Evolutionary conservation across 2,797 vertebrate genomes (phyloP).

Genomic region (Chrysolophus pictus): DNA sequence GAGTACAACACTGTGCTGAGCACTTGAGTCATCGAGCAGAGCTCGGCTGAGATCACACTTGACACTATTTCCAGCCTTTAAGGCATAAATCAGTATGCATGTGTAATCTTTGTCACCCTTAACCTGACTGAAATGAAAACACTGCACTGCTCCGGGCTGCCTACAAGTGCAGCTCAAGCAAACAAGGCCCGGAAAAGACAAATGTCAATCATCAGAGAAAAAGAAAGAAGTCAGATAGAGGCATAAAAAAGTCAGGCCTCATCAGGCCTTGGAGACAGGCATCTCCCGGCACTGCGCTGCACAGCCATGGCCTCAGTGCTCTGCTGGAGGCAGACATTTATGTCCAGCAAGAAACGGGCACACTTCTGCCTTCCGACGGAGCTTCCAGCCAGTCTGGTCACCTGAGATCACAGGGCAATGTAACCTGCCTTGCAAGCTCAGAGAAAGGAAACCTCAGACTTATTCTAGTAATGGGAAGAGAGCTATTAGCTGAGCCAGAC

Average conservation of each 20-base stretch:
- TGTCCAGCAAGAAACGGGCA: not conserved
- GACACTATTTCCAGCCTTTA: slow-evolving; percentile 64
- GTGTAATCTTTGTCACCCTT: slow-evolving; percentile 72
- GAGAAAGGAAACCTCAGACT: not conserved
- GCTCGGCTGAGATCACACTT: slow-evolving; percentile 73
- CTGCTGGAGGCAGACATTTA: not conserved
- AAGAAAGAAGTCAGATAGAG: not conserved
- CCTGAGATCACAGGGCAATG: not conserved
- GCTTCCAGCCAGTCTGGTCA: not conserved
- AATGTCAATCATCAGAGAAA: slow-evolving; percentile 58
- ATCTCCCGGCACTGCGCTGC: fast-evolving
- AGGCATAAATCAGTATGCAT: slow-evolving; percentile 69
- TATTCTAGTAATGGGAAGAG: not conserved
- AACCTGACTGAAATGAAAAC: slow-evolving; percentile 59
- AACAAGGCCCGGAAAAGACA: slow-evolving; percentile 58
- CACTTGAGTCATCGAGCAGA: slow-evolving; percentile 60
- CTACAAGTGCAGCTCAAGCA: slow-evolving; percentile 44
- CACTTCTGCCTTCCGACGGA: not conserved
- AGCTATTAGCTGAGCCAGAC: not conserved
- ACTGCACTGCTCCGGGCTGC: slow-evolving; percentile 47
- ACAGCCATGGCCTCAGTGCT: slow-evolving; percentile 25
- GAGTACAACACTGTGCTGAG: not conserved
- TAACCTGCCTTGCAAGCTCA: not conserved
- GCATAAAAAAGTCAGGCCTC: slow-evolving; percentile 21
- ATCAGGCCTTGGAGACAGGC: not conserved